Evolutionary conservation across 2,113 vertebrate genomes (phyloP), one percentile per base, ranked within the genome.

Genomic region (Syngnathus scovelli): DNA sequence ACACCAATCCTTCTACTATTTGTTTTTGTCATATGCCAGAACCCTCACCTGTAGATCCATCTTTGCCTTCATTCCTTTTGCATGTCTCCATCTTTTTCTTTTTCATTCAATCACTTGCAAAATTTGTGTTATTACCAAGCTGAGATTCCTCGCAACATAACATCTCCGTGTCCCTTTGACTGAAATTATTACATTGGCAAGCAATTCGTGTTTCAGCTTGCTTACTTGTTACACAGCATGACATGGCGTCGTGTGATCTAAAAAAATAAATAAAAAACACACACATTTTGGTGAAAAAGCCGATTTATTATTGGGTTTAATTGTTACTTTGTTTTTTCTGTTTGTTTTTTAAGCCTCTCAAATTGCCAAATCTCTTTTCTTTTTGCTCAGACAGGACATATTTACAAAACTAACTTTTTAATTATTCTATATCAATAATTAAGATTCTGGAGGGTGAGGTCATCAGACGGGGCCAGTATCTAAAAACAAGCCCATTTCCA

Each of bases 1-100:
- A 63, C 51, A 66, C 66, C 65, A 21, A 58, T 33, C 43, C 51
- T 27, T 58, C 16, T 19, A 11, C 63, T 39, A 21, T 33, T 55
- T 23, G 21, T 66, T 39, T 44, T 65, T 67, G 2, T 44, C 54
- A 21, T 43, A 64, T 5, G 23, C 9, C 6, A 18, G 19, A 52
- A 21, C 19, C 49, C 19, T 52, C 49, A n/a, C 3, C 18, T 52
- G 19, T 10, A 52, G 8, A 52, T 7, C 7, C 7, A 3, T 51
- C n/a, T n/a, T 49, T 46, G 39, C 39, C 39, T 41, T 41, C 39
- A 41, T 41, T 12, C 6, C 18, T 48, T 48, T 48, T 71, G 5
- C 10, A 41, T 10, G 6, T n/a, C 21, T 2, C 2, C 15, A 56
- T 5, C 9, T 56, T 27, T 56, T 33, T 56, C 27, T 36, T 59